Conservation (phyloP, 2,113 vertebrate species). For the Cichladusa arquata region DNA sequence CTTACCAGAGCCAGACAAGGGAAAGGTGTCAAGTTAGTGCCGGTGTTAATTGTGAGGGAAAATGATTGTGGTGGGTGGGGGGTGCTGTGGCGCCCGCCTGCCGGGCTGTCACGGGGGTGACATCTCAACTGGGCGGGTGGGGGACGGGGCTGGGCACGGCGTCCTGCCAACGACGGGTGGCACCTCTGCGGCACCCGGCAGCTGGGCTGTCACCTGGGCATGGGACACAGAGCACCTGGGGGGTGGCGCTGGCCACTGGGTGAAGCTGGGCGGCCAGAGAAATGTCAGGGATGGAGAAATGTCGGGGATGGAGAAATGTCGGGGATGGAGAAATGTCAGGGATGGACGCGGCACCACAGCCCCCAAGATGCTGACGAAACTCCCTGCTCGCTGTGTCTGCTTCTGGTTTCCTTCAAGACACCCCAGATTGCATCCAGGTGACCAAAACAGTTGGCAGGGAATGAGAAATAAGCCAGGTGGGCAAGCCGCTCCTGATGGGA, state of each 20-base stretch:
- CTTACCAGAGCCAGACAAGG: slow-evolving; percentile 76
- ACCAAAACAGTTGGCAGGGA: neutral
- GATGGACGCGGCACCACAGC: accelerated
- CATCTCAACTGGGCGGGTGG: slow-evolving; percentile 80
- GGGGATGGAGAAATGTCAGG: neutral
- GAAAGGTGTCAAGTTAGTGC: slow-evolving; percentile 81
- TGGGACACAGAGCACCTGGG: neutral
- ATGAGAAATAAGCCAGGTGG: neutral
- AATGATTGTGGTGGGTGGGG: slow-evolving; percentile 69
- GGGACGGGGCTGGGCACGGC: neutral
- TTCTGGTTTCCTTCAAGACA: neutral
- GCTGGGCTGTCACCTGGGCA: neutral
- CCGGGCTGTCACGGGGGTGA: slow-evolving; percentile 81
- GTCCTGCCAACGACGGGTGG: slow-evolving; percentile 18
- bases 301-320: too few species aligned
- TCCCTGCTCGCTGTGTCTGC: accelerated
- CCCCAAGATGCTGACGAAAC: accelerated
- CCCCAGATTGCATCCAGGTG: neutral
- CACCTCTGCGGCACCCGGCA: neutral
- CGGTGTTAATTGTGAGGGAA: slow-evolving; percentile 84
- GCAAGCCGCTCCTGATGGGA: neutral
- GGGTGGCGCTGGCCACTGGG: neutral
- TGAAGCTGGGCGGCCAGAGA: neutral
- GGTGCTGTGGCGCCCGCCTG: slow-evolving; percentile 34
- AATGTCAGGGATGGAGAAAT: neutral